phyloP scores from a whole-genome alignment of 2,888 invertebrate species.

The Lysandra coridon region DNA sequence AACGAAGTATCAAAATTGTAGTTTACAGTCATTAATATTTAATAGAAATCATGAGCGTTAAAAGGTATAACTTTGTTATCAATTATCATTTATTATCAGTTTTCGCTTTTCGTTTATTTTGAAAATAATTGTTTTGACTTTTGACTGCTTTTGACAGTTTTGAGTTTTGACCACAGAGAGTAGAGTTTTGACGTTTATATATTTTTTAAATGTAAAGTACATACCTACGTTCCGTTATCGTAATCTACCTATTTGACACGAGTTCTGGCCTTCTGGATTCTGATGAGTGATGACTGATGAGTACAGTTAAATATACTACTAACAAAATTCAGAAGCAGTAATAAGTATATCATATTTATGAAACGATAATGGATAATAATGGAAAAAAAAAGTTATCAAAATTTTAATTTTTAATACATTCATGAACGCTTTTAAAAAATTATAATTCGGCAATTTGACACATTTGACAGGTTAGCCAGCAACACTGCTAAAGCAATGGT shows the following conservation, averaged over 20 bases:
- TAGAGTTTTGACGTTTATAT: neutral
- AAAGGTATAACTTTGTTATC: neutral
- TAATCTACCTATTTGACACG: too few relatives aligned
- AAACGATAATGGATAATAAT: neutral
- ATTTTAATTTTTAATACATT: neutral
- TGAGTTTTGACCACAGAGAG: neutral
- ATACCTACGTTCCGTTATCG: too few relatives aligned
- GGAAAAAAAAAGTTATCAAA: neutral
- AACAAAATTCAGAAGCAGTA: neutral
- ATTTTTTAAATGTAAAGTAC: neutral
- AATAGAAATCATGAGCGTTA: neutral
- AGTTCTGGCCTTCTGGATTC: too few relatives aligned
- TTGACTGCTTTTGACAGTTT: neutral
- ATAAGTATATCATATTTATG: neutral
- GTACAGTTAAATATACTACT: too few relatives aligned
- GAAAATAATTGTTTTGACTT: neutral
- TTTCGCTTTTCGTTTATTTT: neutral
- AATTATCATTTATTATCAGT: neutral
- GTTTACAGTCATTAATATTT: neutral
- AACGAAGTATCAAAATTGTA: neutral
- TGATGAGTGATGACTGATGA: too few relatives aligned
- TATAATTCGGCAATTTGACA: conserved; percentile 59
- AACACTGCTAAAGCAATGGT: conserved; percentile 56
- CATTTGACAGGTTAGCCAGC: conserved; percentile 72
- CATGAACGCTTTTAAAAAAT: conserved; percentile 42